Evolutionary conservation across 2,113 vertebrate genomes (phyloP).

Genomic region (Electrona antarctica): DNA sequence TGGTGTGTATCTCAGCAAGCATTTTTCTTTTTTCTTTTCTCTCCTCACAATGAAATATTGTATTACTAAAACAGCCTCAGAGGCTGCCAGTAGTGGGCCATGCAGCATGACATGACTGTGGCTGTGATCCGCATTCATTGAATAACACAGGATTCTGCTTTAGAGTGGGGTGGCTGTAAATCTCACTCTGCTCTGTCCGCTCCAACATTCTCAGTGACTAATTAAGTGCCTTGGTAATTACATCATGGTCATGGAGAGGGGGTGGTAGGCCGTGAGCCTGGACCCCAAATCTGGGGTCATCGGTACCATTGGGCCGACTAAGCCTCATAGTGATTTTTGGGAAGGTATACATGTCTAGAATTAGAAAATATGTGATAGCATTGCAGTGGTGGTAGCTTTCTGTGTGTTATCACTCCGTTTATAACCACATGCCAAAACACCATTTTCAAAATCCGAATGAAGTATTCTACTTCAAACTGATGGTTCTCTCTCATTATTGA

Average conservation of each 20-base stretch:
- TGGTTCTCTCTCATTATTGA: too few species aligned
- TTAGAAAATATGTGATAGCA: too few species aligned
- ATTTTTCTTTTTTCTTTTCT: background rate
- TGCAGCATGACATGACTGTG: conserved; percentile 30
- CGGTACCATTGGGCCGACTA: too few species aligned
- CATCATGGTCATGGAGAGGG: conserved; percentile 60
- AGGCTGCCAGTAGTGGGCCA: background rate
- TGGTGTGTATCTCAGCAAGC: conserved; percentile 10
- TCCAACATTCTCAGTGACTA: conserved; percentile 68
- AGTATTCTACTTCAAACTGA: too few species aligned
- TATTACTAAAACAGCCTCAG: conserved; percentile 14
- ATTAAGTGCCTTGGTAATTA: conserved; percentile 81
- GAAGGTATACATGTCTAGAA: too few species aligned
- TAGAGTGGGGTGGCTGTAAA: conserved; percentile 31
- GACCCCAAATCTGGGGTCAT: too few species aligned
- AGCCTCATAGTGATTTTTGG: too few species aligned
- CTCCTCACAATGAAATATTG: conserved; percentile 11
- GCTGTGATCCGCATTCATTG: conserved; percentile 39
- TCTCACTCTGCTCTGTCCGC: conserved; percentile 31
- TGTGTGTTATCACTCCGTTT: too few species aligned
- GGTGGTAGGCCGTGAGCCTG: too few species aligned
- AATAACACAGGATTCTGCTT: conserved; percentile 34
- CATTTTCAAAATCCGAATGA: too few species aligned
- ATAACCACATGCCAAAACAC: too few species aligned
- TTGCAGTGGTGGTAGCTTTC: too few species aligned